Evolutionary conservation across 2,797 vertebrate species (phyloP).

Genomic region (Malurus leucopterus): DNA sequence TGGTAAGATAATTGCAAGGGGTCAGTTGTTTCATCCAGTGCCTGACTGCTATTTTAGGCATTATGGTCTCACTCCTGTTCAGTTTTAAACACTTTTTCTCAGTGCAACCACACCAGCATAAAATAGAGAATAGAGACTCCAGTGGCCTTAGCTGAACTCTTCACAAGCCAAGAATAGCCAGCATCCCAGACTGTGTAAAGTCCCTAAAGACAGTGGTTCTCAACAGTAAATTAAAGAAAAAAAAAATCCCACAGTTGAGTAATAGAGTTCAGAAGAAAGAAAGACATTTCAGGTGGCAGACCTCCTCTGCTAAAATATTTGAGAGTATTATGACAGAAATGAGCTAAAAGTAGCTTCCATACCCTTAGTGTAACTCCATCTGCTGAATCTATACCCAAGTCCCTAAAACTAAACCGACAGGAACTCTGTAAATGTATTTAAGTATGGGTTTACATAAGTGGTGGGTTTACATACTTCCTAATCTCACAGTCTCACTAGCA

Average conservation of each 20-base stretch:
- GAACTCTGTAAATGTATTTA: neutral
- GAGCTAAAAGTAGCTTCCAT: neutral
- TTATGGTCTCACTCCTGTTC: neutral
- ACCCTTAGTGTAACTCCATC: neutral
- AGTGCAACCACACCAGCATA: neutral
- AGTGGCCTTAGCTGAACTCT: slow-evolving; percentile 24
- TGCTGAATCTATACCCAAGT: neutral
- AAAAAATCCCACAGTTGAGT: neutral
- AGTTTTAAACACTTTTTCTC: slow-evolving; percentile 9
- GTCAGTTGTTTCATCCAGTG: neutral
- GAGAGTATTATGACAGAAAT: neutral
- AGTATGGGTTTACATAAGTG: neutral
- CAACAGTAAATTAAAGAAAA: neutral
- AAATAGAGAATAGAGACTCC: neutral
- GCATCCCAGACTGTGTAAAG: neutral
- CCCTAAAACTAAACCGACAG: neutral
- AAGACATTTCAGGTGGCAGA: slow-evolving; percentile 5
- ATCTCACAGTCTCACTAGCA: neutral
- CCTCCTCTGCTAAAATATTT: neutral
- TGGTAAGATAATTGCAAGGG: neutral
- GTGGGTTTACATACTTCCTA: neutral
- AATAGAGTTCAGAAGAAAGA: neutral
- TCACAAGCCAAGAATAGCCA: neutral
- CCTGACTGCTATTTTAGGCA: slow-evolving; percentile 5
- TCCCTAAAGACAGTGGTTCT: neutral